Conservation (phyloP, 2,113 vertebrate species). For the Gasterosteus aculeatus region DNA sequence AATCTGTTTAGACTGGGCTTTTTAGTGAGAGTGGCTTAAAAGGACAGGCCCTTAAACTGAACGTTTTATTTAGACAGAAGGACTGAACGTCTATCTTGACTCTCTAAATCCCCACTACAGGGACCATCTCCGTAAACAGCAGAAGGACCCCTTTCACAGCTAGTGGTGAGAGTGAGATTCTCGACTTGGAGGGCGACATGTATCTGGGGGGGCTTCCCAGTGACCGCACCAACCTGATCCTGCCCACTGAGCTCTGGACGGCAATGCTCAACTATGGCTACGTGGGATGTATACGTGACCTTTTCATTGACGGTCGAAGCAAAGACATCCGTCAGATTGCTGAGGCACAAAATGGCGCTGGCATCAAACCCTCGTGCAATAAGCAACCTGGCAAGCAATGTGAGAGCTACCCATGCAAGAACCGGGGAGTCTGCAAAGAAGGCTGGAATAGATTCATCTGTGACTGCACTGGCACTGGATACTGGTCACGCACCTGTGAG, state of each 20-base stretch:
- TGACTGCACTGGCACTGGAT: constrained; percentile 95
- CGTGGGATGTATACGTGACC: constrained; percentile 94
- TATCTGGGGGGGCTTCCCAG: constrained; percentile 94
- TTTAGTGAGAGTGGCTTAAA: no score
- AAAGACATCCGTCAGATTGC: constrained; percentile 98
- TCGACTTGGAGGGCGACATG: constrained; percentile 98
- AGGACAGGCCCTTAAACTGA: no score
- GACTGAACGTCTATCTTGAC: not conserved
- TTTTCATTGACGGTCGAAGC: constrained; percentile 96
- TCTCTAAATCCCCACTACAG: constrained; percentile 68
- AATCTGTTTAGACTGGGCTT: no score
- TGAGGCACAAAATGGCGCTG: constrained; percentile 92
- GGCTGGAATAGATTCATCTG: constrained; percentile 99
- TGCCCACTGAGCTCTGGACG: constrained; percentile 98
- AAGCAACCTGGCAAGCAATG: constrained; percentile 92
- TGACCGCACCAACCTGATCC: constrained; percentile 91
- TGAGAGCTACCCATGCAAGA: constrained; percentile 96
- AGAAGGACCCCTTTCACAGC: constrained; percentile 95
- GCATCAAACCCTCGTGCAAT: constrained; percentile 95
- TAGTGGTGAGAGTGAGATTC: constrained; percentile 96
- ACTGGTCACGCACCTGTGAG: constrained; percentile 96
- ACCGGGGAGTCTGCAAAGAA: constrained; percentile 93
- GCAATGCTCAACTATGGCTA: constrained; percentile 99
- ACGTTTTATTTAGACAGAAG: no score
- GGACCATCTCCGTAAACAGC: constrained; percentile 98